phyloP scores from a whole-genome alignment of 2,888 invertebrate genomes.

The Ophion costatus region DNA sequence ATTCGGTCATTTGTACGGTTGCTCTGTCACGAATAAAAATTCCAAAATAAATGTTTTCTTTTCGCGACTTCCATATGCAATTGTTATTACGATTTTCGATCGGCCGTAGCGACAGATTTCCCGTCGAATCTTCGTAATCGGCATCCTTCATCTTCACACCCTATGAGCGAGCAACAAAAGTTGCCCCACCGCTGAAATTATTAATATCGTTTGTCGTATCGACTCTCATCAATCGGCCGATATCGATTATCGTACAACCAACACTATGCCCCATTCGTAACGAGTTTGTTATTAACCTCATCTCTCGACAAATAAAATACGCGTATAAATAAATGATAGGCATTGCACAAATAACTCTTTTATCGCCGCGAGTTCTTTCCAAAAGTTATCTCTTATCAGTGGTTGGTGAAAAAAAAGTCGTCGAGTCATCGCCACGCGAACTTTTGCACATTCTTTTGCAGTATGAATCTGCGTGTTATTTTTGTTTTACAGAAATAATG shows the following conservation, averaged over 20 bases:
- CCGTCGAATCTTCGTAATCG: background rate
- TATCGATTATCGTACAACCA: background rate
- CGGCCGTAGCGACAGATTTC: too few relatives aligned
- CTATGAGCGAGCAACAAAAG: background rate
- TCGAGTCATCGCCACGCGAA: background rate
- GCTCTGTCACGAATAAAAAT: background rate
- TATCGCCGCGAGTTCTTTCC: background rate
- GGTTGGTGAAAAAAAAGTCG: background rate
- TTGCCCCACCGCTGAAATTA: background rate
- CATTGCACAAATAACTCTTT: background rate
- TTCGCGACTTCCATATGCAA: background rate
- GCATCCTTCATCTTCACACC: background rate
- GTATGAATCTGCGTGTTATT: slow-evolving; percentile 8
- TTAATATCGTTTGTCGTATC: background rate
- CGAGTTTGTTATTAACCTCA: background rate
- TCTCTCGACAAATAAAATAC: background rate
- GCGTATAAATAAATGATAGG: background rate
- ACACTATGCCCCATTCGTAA: background rate
- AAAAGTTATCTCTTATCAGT: slow-evolving; percentile 1
- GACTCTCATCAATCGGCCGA: background rate
- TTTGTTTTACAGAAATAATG: background rate
- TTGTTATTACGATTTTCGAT: background rate
- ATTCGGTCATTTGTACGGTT: too few relatives aligned
- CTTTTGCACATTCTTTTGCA: slow-evolving; percentile 1
- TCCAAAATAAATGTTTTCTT: background rate